phyloP scores from a whole-genome alignment of 2,888 invertebrate genomes.

The Thecophora atra region DNA sequence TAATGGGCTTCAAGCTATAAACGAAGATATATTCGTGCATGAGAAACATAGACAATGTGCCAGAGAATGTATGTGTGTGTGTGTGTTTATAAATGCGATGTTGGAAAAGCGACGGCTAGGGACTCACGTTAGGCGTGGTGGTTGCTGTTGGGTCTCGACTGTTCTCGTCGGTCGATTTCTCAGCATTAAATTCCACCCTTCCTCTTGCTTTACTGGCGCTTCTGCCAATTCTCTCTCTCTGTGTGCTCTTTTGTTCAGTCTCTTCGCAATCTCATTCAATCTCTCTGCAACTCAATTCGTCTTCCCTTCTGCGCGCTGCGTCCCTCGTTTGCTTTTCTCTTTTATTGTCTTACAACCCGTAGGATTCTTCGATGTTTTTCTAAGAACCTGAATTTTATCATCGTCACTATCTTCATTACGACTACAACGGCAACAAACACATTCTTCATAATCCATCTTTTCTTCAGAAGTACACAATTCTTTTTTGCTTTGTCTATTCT shows the following conservation, averaged over 20 bases:
- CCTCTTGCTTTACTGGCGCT: not conserved
- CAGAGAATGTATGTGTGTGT: not conserved
- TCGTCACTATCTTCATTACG: conserved; percentile 4
- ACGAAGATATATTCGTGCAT: conserved; percentile 27
- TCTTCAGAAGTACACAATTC: no score
- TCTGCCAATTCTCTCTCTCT: not conserved
- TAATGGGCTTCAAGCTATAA: conserved; percentile 38
- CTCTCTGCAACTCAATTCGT: not conserved
- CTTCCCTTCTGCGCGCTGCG: not conserved
- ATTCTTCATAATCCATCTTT: not conserved
- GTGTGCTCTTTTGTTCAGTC: not conserved
- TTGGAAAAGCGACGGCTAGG: conserved; percentile 17
- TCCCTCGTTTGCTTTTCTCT: conserved; percentile 4
- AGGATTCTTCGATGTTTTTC: conserved; percentile 11
- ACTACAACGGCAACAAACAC: not conserved
- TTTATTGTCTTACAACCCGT: conserved; percentile 20
- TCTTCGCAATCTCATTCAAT: not conserved
- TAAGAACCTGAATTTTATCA: conserved; percentile 24
- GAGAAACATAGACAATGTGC: conserved; percentile 35
- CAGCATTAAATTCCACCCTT: conserved; percentile 14
- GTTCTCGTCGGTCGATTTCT: conserved; percentile 1
- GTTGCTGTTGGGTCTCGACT: conserved; percentile 30
- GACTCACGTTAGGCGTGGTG: conserved; percentile 33
- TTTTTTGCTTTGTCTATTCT: conserved; percentile 17
- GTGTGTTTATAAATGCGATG: conserved; percentile 37